phyloP scores from a whole-genome alignment of 2,888 invertebrate species.

The Epicampocera succincta region DNA sequence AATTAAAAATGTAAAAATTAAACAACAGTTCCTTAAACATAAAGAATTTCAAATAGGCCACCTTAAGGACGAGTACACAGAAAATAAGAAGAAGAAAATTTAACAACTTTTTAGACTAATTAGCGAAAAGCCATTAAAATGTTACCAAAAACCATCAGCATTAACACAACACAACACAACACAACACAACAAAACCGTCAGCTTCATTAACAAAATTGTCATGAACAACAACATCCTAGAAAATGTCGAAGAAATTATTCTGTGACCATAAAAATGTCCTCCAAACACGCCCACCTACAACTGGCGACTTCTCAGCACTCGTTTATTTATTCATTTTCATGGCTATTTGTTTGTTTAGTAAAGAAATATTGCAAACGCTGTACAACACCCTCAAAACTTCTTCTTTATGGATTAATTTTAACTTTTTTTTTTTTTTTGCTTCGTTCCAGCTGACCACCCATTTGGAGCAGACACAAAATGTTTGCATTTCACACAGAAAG shows the following conservation, averaged over 20 bases:
- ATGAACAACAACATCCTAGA: constrained; percentile 10
- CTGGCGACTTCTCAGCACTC: neutral
- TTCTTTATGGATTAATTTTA: neutral
- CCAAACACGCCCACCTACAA: constrained; percentile 3
- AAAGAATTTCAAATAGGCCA: constrained; percentile 22
- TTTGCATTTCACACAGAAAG: neutral
- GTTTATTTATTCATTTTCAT: neutral
- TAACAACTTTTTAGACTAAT: constrained; percentile 61
- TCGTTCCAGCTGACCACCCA: neutral
- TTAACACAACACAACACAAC: too few relatives aligned
- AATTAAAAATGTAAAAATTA: constrained; percentile 17
- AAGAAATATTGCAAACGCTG: neutral
- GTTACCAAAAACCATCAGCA: constrained; percentile 59
- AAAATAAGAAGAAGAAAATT: constrained; percentile 7
- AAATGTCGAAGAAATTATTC: constrained; percentile 8
- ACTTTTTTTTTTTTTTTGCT: neutral
- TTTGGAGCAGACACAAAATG: constrained; percentile 6
- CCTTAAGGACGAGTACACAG: neutral
- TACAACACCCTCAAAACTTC: constrained; percentile 8
- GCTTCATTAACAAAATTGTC: constrained; percentile 2
- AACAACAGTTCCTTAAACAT: neutral
- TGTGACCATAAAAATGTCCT: neutral
- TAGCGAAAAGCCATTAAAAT: constrained; percentile 63
- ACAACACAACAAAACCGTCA: constrained; percentile 21
- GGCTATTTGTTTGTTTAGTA: constrained; percentile 21